Evolutionary conservation across 2,888 invertebrate genomes (phyloP), one percentile per base, ranked within the genome.

Genomic region (Dolomedes plantarius): DNA sequence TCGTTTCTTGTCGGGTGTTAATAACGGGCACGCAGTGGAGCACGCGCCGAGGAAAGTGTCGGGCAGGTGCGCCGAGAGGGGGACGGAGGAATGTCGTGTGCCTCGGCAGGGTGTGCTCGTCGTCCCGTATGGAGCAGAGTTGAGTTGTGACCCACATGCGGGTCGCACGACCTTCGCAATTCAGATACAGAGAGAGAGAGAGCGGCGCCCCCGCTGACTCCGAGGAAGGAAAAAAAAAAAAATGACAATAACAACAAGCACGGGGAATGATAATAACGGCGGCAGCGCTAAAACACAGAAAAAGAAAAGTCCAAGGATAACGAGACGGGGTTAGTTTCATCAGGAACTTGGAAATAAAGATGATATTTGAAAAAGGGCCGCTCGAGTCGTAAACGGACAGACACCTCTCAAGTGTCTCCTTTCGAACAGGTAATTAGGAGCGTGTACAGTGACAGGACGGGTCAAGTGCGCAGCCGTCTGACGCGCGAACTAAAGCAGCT

Each of bases 81-180:
- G 56, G 19, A 16, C 11, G 19, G 56, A 19, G 56, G 56, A 56
- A 56, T 56, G 56, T 56, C 56, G 56, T 56, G 56, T 23, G 56
- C 23, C 56, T 5, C 56, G 23, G 56, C 23, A 56, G 56, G 56
- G 56, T 56, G 56, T 56, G 56, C 56, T n/a, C 56, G 56, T 56
- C 56, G 56, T 56, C 56, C 56, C 56, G 56, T 56, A 56, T 56
- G 23, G 11, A 46, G 56, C 2, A 1, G 23, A 56, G 23, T 56
- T 56, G 56, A 56, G 23, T 56, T 56, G 56, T 56, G 56, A 56
- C 56, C 56, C 56, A 56, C 56, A 56, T 56, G 56, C 56, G 56
- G 56, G 56, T 23, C 23, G 56, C 56, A 19, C 23, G 56, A 56
- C 56, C 56, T 56, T 56, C 56, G 56, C 41, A 16, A n/a, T 36